These are phyloP conservation scores for Brachymystax lenok DNA, from an alignment of 2,797 vertebrate genomes.

Conservation along the genomic window DNA sequence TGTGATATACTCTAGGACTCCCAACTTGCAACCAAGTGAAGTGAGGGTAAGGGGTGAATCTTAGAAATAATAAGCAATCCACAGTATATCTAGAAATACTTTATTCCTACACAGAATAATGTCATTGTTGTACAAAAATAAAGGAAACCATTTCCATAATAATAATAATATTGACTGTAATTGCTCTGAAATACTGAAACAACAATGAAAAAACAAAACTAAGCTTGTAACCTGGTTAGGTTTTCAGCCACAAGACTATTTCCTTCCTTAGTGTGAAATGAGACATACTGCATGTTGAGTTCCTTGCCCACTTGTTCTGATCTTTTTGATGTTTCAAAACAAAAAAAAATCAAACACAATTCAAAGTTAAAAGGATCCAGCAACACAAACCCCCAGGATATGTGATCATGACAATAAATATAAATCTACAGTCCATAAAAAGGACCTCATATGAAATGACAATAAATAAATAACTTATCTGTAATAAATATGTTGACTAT, in stretches of 20 bases:
- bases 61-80: neutral
- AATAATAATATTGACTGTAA: conserved; percentile 46
- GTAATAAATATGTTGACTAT: conserved; percentile 82
- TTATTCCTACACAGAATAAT: conserved; percentile 84
- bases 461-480: conserved; percentile 87
- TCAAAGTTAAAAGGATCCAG: conserved; percentile 39
- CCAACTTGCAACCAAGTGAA: no score
- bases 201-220: conserved; percentile 34
- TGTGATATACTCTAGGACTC: no score
- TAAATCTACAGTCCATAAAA: conserved; percentile 67
- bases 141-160: conserved; percentile 69
- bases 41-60: neutral
- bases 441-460: conserved; percentile 71
- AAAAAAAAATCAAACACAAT: conserved; percentile 15
- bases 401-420: conserved; percentile 76
- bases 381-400: conserved; percentile 41
- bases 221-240: conserved; percentile 4
- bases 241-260: neutral
- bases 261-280: conserved; percentile 19
- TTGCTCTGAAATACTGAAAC: conserved; percentile 44
- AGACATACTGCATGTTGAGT: conserved; percentile 16
- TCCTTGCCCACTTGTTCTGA: neutral
- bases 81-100: conserved; percentile 56
- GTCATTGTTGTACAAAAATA: conserved; percentile 88
- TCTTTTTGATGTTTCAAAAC: neutral